A percentile compares a stretch with the other conserved stretches of the same genome.
phyloP scores from a whole-genome alignment of 2,888 invertebrate species.

The Bugula neritina region DNA sequence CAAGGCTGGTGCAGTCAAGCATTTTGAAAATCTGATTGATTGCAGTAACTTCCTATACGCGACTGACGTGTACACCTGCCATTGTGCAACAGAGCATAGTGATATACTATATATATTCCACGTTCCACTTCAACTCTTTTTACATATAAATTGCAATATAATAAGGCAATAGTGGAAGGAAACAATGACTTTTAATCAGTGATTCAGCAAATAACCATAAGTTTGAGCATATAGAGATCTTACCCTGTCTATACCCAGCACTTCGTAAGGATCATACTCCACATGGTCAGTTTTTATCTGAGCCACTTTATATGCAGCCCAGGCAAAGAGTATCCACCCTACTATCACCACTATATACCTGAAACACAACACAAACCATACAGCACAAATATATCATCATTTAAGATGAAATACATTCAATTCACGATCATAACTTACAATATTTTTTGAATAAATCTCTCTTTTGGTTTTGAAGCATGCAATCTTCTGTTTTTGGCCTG shows the following conservation, averaged over 20 bases:
- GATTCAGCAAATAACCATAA: too few relatives aligned
- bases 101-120: too few relatives aligned
- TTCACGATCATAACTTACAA: constrained; percentile 54
- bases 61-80: too few relatives aligned
- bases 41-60: too few relatives aligned
- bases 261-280: constrained; percentile 97
- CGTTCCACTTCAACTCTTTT: too few relatives aligned
- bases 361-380: constrained; percentile 36
- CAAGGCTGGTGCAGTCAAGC: too few relatives aligned
- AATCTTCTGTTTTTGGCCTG: constrained; percentile 73
- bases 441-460: constrained; percentile 58
- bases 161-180: too few relatives aligned
- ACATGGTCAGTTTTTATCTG: constrained; percentile 97
- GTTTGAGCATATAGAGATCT: too few relatives aligned
- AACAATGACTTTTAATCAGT: too few relatives aligned
- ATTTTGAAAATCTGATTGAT: too few relatives aligned
- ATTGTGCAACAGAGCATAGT: too few relatives aligned
- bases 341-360: constrained; percentile 61
- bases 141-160: too few relatives aligned
- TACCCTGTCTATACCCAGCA: constrained; percentile 78
- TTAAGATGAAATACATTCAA: constrained; percentile 15
- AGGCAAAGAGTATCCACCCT: constrained; percentile 54
- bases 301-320: constrained; percentile 61
- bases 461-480: constrained; percentile 71
- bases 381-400: constrained; percentile 3